Base-by-base conservation (phyloP, 2,113 vertebrate genomes). In the Dicentrarchus labrax region DNA sequence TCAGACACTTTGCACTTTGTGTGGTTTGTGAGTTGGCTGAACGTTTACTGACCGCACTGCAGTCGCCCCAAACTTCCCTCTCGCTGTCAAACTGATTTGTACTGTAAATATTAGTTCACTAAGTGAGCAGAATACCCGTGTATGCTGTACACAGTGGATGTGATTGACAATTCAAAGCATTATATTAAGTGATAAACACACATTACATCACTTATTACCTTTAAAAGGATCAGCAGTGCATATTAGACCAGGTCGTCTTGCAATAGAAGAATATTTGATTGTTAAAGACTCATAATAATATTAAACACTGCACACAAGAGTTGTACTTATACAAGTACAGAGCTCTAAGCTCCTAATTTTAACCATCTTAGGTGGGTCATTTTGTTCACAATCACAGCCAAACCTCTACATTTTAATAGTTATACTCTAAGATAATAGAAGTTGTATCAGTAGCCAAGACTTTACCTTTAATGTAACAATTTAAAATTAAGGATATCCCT, bases 71-170 rank as follows among this genome's bases (percentile, higher is more conserved):
- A 48, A 43, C 6, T 8, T 36, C 24, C 8, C 9, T 36, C 16
- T 9, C 30, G 39, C 24, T 56, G 6, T 39, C 65, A 11, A 36
- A 7, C 48, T 43, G 50, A 66, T 66, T 72, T 16, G 0, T 10
- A 30, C 1, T 47, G 43, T 39, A 66, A 85, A 76, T 60, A 81
- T 71, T 85, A 17, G 39, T 36, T 48, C 21, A 48, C 8, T 36
- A 7, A 12, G 22, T 6, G 19, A 30, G 36, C 19, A 61, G 36
- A 50, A 16, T 39, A 36, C 45, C 75, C 53, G 60, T 30, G 16
- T 16, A 45, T 62, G 11, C 11, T n/a, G 21, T 21, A 48, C 7
- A 15, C 16, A 30, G 11, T 24, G 0, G 15, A 59, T 22, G 24
- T 24, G 30, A 66, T 9, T 19, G 17, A 73, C 41, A 50, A 2